Evolutionary conservation across 2,888 invertebrate genomes (phyloP).

Genomic region (Operophtera brumata): DNA sequence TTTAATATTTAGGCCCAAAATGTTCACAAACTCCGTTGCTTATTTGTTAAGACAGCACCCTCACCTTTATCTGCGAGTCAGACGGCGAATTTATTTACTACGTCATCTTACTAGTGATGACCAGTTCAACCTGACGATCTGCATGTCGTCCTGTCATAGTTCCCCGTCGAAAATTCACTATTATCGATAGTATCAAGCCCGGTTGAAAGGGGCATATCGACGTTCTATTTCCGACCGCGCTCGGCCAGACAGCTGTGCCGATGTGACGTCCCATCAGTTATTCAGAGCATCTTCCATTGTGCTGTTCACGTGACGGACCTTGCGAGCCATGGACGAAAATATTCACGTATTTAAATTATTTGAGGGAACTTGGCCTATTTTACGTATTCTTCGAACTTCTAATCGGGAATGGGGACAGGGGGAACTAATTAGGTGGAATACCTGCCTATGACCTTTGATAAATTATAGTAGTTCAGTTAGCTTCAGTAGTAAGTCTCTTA

Average conservation of each 20-base stretch:
- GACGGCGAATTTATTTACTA: not conserved
- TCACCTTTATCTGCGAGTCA: not conserved
- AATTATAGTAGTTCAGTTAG: constrained; percentile 2
- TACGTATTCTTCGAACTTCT: constrained; percentile 19
- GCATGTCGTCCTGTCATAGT: constrained; percentile 4
- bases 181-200: constrained; percentile 22
- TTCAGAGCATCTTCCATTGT: constrained; percentile 52
- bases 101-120: not conserved
- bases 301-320: constrained; percentile 40
- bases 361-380: constrained; percentile 23
- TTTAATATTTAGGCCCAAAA: too few relatives aligned
- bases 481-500: not conserved
- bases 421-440: constrained; percentile 20
- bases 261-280: constrained; percentile 55
- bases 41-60: too few relatives aligned
- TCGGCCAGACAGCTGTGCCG: constrained; percentile 50
- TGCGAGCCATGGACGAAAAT: constrained; percentile 33
- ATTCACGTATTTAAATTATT: constrained; percentile 22
- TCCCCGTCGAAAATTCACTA: constrained; percentile 27
- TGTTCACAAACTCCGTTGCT: too few relatives aligned
- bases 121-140: not conserved
- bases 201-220: constrained; percentile 43
- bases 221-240: constrained; percentile 55
- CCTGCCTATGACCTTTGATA: constrained; percentile 4
- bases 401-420: constrained; percentile 13